These are phyloP conservation scores for Hermaeophaga mercurialis DNA, from an alignment of 2,888 invertebrate species.

Conservation along the genomic window DNA sequence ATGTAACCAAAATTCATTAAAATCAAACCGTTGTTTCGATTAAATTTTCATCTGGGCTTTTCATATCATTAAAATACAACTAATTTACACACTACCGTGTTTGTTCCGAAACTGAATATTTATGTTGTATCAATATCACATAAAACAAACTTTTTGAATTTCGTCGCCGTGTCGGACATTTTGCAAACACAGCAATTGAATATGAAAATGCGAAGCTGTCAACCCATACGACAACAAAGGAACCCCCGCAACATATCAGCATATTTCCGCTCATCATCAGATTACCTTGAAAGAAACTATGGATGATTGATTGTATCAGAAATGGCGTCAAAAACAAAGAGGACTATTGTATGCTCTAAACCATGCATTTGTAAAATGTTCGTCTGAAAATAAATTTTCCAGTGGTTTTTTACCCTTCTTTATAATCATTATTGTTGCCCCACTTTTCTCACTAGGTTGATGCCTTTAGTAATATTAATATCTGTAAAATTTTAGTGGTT, in stretches of 20 bases:
- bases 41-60: neutral
- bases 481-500: too few species aligned
- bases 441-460: too few species aligned
- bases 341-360: neutral
- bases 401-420: too few species aligned
- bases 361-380: constrained; percentile 5
- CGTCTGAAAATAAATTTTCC: too few species aligned
- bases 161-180: constrained; percentile 1
- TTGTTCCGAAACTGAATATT: constrained; percentile 1
- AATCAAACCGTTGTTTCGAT: neutral
- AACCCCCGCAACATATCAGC: neutral
- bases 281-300: constrained; percentile 11
- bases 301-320: constrained; percentile 6
- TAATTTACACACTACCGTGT: neutral
- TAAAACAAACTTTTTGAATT: constrained; percentile 11
- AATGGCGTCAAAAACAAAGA: constrained; percentile 1
- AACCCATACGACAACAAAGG: neutral
- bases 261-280: constrained; percentile 4
- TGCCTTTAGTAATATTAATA: too few species aligned
- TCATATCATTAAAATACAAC: neutral
- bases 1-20: too few species aligned
- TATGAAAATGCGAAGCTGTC: constrained; percentile 2
- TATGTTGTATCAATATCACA: neutral
- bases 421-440: too few species aligned
- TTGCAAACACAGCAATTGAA: constrained; percentile 3